Percentiles rank a stretch among this genome's conserved stretches.
Evolutionary conservation across 2,888 invertebrate genomes (phyloP).

Genomic region (Callimorpha dominula): DNA sequence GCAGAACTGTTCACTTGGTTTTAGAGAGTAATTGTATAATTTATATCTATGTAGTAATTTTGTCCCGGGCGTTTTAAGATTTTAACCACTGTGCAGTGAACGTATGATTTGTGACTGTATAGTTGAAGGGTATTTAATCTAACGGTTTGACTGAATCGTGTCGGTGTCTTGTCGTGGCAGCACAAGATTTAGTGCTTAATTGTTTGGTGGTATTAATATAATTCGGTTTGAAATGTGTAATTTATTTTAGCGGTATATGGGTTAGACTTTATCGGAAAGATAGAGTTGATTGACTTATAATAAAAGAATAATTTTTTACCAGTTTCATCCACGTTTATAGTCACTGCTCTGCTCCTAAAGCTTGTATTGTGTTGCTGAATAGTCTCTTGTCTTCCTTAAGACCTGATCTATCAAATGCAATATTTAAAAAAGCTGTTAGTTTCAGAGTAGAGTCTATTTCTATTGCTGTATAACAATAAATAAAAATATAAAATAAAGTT

Average conservation of each 20-base stretch:
- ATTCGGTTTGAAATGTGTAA: slow-evolving; percentile 29
- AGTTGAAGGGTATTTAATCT: slow-evolving; percentile 46
- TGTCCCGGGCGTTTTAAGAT: slow-evolving; percentile 58
- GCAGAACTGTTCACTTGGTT: slow-evolving; percentile 31
- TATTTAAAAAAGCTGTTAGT: background rate
- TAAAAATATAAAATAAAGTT: no score
- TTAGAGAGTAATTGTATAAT: slow-evolving; percentile 69
- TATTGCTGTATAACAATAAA: no score
- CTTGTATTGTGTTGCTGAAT: background rate
- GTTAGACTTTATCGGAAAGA: slow-evolving; percentile 4
- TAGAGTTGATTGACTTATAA: background rate
- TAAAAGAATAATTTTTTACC: background rate
- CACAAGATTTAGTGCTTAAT: slow-evolving; percentile 47
- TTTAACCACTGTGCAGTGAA: slow-evolving; percentile 56
- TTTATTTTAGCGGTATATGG: slow-evolving; percentile 20
- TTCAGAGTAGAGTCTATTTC: background rate
- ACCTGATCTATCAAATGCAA: background rate
- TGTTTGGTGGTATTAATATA: slow-evolving; percentile 35
- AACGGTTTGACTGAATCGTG: slow-evolving; percentile 42
- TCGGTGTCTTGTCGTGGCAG: slow-evolving; percentile 30
- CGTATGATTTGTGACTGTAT: slow-evolving; percentile 55
- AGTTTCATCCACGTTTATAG: background rate
- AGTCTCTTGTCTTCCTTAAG: background rate
- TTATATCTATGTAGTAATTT: slow-evolving; percentile 71
- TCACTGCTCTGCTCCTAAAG: background rate